phyloP scores from a whole-genome alignment of 2,113 vertebrate species.

The Chaenocephalus aceratus region DNA sequence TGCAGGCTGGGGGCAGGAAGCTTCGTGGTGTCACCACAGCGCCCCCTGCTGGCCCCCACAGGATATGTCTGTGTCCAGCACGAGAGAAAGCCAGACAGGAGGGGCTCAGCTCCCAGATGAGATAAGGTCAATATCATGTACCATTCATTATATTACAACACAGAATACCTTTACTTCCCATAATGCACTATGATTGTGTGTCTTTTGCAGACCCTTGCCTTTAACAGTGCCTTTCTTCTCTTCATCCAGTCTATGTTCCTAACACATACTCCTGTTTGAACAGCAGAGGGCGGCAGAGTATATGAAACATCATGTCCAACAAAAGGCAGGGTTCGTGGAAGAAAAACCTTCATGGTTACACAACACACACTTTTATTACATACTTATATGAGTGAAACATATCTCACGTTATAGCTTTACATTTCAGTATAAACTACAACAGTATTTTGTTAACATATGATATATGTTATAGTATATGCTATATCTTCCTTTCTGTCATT shows the following conservation, averaged over 20 bases:
- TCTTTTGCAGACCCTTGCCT: neutral
- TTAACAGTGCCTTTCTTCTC: too few relatives aligned
- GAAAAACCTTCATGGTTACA: too few relatives aligned
- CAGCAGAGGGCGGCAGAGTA: slow-evolving; percentile 8
- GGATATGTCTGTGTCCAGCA: neutral
- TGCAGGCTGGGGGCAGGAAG: too few relatives aligned
- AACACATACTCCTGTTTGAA: too few relatives aligned
- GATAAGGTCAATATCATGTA: neutral
- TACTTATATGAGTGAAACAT: neutral
- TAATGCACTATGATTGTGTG: neutral
- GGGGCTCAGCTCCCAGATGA: too few relatives aligned
- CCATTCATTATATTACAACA: neutral
- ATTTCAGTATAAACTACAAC: neutral
- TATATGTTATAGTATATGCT: neutral
- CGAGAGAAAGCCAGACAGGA: neutral
- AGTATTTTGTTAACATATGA: neutral
- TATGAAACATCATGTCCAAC: too few relatives aligned
- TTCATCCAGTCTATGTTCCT: too few relatives aligned
- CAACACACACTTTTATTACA: neutral
- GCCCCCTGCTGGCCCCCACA: slow-evolving; percentile 41
- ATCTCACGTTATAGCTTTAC: neutral
- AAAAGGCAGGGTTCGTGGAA: too few relatives aligned
- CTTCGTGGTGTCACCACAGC: slow-evolving; percentile 27
- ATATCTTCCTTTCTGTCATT: too few relatives aligned
- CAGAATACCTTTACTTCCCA: neutral